Percentiles rank a stretch among this genome's conserved stretches.
Evolutionary conservation across 1,140 invertebrate genomes (phyloP).

Genomic region (Heliothis virescens): DNA sequence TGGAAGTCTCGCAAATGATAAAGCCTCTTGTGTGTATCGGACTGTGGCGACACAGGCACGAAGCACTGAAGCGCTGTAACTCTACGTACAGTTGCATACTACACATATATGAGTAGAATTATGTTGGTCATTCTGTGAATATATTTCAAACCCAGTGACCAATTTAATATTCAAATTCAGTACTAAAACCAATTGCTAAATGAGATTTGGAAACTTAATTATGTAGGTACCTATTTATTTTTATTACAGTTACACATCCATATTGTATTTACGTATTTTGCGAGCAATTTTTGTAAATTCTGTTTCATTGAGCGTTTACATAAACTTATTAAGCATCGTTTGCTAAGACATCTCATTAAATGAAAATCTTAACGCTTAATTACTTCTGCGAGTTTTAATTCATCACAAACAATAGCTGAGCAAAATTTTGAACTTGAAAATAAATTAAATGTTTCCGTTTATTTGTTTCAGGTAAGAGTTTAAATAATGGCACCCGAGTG

Average conservation of each 20-base stretch:
- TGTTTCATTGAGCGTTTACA: no score
- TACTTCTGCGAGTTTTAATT: background rate
- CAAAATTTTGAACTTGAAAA: constrained; percentile 19
- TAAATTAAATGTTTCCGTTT: constrained; percentile 49
- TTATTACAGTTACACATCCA: background rate
- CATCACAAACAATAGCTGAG: constrained; percentile 1
- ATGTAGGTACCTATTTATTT: background rate
- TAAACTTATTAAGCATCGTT: no score
- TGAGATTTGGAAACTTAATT: background rate
- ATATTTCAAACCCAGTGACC: background rate
- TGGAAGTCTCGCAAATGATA: constrained; percentile 41
- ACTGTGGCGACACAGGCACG: constrained; percentile 23
- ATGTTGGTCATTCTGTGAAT: background rate
- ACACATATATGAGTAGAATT: background rate
- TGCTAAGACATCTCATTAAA: background rate
- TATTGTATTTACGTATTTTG: no score
- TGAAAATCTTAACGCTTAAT: constrained; percentile 12
- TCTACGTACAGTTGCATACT: constrained; percentile 2
- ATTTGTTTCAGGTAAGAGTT: constrained; percentile 54
- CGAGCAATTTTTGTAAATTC: no score
- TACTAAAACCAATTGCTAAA: background rate
- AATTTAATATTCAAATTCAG: background rate
- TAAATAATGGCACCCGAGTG: constrained; percentile 38
- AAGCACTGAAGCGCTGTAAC: constrained; percentile 7
- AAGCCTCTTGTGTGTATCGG: constrained; percentile 39